Percentiles rank a stretch among this genome's conserved stretches.
These are phyloP conservation scores for Rutpela maculata DNA, from an alignment of 2,888 invertebrate species.

Conservation along the genomic window DNA sequence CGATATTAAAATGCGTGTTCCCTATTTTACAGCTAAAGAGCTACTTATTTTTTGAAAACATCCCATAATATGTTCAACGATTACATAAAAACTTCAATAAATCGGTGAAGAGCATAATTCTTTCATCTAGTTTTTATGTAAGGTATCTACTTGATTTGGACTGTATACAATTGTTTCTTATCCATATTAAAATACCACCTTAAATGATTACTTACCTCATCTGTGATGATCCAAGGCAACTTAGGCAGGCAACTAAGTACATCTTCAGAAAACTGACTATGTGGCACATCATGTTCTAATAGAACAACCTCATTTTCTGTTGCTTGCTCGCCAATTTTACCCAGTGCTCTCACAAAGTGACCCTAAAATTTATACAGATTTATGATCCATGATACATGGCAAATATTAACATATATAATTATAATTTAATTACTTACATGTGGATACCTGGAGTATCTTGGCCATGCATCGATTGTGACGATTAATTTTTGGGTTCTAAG, in stretches of 20 bases:
- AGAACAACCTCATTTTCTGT: conserved; percentile 98
- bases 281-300: conserved; percentile 97
- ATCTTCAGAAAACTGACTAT: conserved; percentile 94
- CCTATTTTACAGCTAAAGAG: too few relatives aligned
- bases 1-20: too few relatives aligned
- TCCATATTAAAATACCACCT: too few relatives aligned
- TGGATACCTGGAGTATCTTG: conserved; percentile 93
- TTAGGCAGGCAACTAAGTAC: conserved; percentile 94
- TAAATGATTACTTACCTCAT: conserved; percentile 77
- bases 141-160: too few relatives aligned
- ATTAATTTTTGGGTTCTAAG: conserved; percentile 91
- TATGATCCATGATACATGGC: neutral
- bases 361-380: conserved; percentile 76
- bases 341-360: conserved; percentile 95
- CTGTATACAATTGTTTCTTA: too few relatives aligned
- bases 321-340: conserved; percentile 93
- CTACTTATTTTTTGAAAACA: too few relatives aligned
- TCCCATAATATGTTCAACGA: too few relatives aligned
- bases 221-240: conserved; percentile 91
- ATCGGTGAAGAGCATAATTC: too few relatives aligned
- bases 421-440: conserved; percentile 76
- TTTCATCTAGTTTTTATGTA: too few relatives aligned
- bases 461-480: conserved; percentile 98
- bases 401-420: neutral
- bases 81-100: too few relatives aligned